Percentiles rank a stretch among this genome's conserved stretches.
These are phyloP conservation scores for Lophochroa leadbeateri DNA, from an alignment of 2,113 vertebrate species.

Conservation along the genomic window DNA sequence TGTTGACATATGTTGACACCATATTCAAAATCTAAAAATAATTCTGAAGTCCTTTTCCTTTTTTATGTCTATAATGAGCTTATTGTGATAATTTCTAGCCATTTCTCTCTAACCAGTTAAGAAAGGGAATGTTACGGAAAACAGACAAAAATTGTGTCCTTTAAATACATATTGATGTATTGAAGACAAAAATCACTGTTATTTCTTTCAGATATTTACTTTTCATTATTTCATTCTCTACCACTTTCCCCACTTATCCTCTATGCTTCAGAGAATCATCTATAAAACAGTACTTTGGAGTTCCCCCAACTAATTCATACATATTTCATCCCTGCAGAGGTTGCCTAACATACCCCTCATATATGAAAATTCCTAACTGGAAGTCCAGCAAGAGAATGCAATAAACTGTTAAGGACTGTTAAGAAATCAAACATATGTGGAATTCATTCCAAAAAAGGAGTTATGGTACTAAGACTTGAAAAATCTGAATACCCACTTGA, in stretches of 20 bases:
- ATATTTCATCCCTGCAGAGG: neutral
- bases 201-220: neutral
- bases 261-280: neutral
- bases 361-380: neutral
- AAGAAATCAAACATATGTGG: neutral
- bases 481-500: neutral
- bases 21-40: neutral
- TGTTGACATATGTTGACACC: neutral
- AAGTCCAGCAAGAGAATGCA: neutral
- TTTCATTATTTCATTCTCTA: neutral
- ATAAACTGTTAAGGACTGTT: neutral
- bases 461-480: neutral
- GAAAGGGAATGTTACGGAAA: neutral
- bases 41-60: neutral
- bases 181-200: neutral
- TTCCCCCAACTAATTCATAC: neutral
- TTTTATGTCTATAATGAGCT: neutral
- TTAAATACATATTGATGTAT: neutral
- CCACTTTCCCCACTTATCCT: neutral
- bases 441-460: neutral
- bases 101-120: neutral
- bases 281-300: neutral
- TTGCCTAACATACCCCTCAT: neutral
- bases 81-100: neutral
- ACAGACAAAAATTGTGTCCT: neutral